These are phyloP conservation scores for Coelopa frigida DNA, from an alignment of 1,140 invertebrate species.

Conservation along the genomic window DNA sequence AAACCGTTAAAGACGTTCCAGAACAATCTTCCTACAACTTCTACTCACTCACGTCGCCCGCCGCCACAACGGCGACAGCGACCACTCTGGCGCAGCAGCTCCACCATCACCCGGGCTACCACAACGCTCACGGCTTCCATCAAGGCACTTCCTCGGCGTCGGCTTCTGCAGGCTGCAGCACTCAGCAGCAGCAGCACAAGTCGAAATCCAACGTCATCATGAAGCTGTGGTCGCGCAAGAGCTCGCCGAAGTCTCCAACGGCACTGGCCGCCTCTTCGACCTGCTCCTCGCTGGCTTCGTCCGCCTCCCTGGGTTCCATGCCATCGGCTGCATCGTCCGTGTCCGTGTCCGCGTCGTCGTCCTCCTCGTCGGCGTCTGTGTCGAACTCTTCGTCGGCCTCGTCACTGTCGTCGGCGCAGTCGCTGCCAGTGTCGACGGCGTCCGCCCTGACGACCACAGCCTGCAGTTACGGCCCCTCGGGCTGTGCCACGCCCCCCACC, in stretches of 20 bases:
- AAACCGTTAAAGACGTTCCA: constrained; percentile 42
- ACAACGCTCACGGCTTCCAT: not conserved
- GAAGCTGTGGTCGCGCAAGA: constrained; percentile 42
- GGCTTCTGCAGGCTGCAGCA: not conserved
- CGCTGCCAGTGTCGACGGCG: constrained; percentile 35
- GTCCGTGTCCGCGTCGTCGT: constrained; percentile 8
- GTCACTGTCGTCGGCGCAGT: constrained; percentile 30
- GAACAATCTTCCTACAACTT: constrained; percentile 38
- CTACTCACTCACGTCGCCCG: constrained; percentile 18
- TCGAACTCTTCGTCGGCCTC: constrained; percentile 33
- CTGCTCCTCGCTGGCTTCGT: constrained; percentile 15
- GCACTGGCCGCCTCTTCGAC: constrained; percentile 5
- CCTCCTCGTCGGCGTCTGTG: constrained; percentile 25
- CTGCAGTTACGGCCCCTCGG: constrained; percentile 25
- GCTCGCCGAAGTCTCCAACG: constrained; percentile 40
- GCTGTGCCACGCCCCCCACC: constrained; percentile 5
- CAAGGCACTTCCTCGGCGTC: not conserved
- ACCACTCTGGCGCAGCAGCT: constrained; percentile 6
- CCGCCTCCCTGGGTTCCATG: constrained; percentile 13
- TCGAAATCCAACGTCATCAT: constrained; percentile 43
- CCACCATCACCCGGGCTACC: constrained; percentile 13
- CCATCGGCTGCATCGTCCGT: not conserved
- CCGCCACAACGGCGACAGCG: constrained; percentile 10
- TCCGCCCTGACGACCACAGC: constrained; percentile 37
- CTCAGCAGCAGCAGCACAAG: constrained; percentile 22